Evolutionary conservation across 2,888 invertebrate species (phyloP), one percentile per base, ranked within the genome.

Genomic region (Dryocosmus kuriphilus): DNA sequence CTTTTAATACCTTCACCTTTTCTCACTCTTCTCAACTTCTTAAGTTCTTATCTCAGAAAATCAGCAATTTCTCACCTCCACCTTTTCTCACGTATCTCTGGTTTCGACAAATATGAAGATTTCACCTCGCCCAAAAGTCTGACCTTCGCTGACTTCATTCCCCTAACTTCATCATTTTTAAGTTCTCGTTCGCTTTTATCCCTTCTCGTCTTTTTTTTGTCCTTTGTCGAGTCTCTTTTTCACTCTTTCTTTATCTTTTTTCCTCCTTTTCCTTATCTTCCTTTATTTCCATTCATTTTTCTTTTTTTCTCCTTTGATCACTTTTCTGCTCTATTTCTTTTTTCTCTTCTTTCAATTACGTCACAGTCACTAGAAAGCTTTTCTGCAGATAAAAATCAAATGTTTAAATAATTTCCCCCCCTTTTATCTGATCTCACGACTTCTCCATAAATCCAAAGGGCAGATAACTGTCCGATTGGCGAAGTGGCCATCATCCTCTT

Each of bases 401-500:
- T 55, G 7, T 55, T 55, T n/a, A 55, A 55, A 55, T 22, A 22
- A 55, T 22, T 55, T 55, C 16, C 16, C 16, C 41, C 1, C 41
- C 19, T 38, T 41, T 63, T 41, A 24, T 46, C 24, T 7, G n/a
- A n/a, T 27, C 27, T 71, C 71, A 71, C 32, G 51, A 32, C n/a
- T 51, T 27, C 4, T 30, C 14, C 11, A 51, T 71, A 71, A 71
- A 71, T 71, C 30, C 7, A 51, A 51, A 30, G 5, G 67, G 19
- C 30, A 30, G 51, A 71, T 71, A 71, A 71, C 71, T 51, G 51
- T 71, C 32, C 51, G 30, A 71, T 71, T 71, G 71, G 46, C 71
- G 19, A 51, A 51, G 71, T 71, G 46, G 46, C 32, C 46, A 71
- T 71, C 71, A 71, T 51, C 46, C 71, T 71, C 67, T 67, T 30